Base-by-base conservation (phyloP, 1,140 invertebrate genomes). In the Drosophila bocki region DNA sequence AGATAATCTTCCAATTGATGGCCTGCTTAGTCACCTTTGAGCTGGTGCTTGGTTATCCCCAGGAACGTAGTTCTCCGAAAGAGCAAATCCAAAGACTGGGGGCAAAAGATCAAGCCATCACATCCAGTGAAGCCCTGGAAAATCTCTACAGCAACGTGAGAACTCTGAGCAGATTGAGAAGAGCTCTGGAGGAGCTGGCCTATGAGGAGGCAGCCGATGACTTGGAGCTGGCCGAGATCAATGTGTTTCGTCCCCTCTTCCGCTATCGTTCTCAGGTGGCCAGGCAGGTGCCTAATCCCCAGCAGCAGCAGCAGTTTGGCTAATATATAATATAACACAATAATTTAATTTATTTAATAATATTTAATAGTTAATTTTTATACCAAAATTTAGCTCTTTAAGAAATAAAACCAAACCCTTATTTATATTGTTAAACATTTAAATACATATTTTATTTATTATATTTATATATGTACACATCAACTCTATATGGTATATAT, bases 211-310 rank as follows among this genome's bases (percentile, higher is more conserved):
- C 53, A 1, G 62, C 56, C 1, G 80, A 91, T 71, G 91, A 92
- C 54, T 63, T 92, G 91, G 88, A 92, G 35, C 58, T 92, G 37
- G 91, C 91, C 1, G 91, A 92, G 57, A 86, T 92, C 1, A 91
- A 92, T 77, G 80, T 92, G 0, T 92, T 92, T 50, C 87, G 91
- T 9, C 91, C 91, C 9, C 57, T 92, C 1, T 92, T 92, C 45
- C 84, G 91, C 7, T 92, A 92, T 68, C 84, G 91, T n/a, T 74
- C 82, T 11, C 75, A 82, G 22, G 58, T 83, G 51, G 70, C 80
- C 13, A 71, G 53, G 19, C 53, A 77, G 50, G 87, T 82, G 26
- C 70, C 69, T 37, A 83, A 71, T 69, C 67, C 64, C 2, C 65
- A 56, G 35, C 51, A 37, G 33, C 51, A 19, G 35, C 70, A 79